Base-by-base conservation (phyloP, 2,797 vertebrate species). In the Tragopan temminckii region DNA sequence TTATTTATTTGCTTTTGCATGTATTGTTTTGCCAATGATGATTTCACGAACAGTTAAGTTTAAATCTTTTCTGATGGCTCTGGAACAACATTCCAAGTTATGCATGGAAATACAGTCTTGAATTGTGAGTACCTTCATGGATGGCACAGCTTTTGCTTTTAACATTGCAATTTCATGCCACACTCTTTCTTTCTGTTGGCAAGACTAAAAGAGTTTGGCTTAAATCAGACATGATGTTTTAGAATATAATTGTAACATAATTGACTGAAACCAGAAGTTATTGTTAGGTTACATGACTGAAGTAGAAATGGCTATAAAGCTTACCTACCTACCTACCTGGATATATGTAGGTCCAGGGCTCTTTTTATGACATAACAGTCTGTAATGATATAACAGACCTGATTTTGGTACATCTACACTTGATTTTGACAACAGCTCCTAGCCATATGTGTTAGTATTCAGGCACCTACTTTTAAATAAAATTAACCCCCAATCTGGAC, bases 171-270 rank as follows among this genome's bases (percentile, higher is more conserved):
- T 90, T 94, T 90, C 53, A 85, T 64, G 53, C 45, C 53, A 71
- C 36, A 58, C 35, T 55, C 64, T 87, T 70, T 62, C 53, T 64
- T 91, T 83, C 55, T 72, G 38, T 84, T 94, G 80, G 83, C 70
- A 89, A 85, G 31, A 53, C 38, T 90, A 62, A 82, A 96, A 94
- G 80, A 35, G 57, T 91, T 93, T 94, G 92, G 80, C 83, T 93
- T 61, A 84, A 91, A 90, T 84, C 33, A 61, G 52, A 81, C 36
- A 70, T 0, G 15, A 74, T 70, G 45, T 67, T 95, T 94, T 77
- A 91, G 88, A 91, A 74, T 31, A 82, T 63, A 88, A 93, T 96
- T 94, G 82, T 85, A 77, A 94, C 86, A 57, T 80, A 91, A 86
- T 90, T 96, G 93, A 70, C 63, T 79, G 71, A 90, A 91, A 84